A percentile compares a stretch with the other conserved stretches of the same genome.
Conservation (phyloP, 2,113 vertebrate species). For the Lophotis ruficrista region DNA sequence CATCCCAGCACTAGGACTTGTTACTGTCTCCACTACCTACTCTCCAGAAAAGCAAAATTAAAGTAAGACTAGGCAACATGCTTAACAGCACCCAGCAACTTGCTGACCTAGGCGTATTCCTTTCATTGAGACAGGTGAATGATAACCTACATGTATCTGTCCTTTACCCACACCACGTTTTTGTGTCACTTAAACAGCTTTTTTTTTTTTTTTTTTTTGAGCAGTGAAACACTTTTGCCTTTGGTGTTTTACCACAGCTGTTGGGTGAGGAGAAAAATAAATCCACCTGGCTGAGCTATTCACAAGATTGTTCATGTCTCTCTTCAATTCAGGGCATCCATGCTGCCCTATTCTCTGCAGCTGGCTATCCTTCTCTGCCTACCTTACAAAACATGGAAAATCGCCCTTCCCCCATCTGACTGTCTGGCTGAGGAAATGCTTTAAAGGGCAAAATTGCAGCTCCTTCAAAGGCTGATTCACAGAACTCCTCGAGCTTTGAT, state of each 20-base stretch:
- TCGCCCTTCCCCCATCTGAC: neutral
- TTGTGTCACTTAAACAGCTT: neutral
- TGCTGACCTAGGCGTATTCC: neutral
- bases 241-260: neutral
- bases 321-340: neutral
- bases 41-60: neutral
- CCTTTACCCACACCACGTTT: neutral
- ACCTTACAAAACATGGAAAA: neutral
- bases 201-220: neutral
- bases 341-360: neutral
- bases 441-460: conserved; percentile 28
- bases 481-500: conserved; percentile 47
- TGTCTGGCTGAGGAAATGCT: neutral
- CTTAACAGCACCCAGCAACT: neutral
- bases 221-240: neutral
- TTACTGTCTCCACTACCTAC: neutral
- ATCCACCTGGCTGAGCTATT: neutral
- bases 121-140: neutral
- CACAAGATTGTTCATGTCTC: neutral
- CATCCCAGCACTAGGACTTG: neutral
- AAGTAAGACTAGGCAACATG: neutral
- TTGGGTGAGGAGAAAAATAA: neutral
- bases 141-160: neutral
- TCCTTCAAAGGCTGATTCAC: conserved; percentile 37
- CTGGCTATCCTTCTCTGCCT: conserved; percentile 12